These are phyloP conservation scores for Acanthosepion pharaonis DNA, from an alignment of 2,888 invertebrate species.

Conservation along the genomic window DNA sequence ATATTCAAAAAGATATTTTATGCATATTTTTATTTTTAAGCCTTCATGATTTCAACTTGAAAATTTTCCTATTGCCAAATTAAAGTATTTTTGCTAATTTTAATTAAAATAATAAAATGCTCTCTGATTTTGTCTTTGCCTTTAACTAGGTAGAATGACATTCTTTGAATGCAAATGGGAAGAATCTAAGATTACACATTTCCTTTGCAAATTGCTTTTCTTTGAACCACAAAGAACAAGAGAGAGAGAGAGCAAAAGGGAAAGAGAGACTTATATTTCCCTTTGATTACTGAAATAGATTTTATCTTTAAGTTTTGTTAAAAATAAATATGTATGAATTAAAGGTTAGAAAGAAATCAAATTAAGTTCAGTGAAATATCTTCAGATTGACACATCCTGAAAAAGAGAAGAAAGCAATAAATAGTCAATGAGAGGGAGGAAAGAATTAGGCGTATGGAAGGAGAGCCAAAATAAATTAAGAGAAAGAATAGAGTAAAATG, in stretches of 20 bases:
- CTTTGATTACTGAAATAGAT: not conserved
- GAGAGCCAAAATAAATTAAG: not conserved
- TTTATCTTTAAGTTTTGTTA: not conserved
- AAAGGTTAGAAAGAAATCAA: not conserved
- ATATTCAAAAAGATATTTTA: not conserved
- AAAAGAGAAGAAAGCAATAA: not conserved
- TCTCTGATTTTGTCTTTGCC: not conserved
- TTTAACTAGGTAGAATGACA: not conserved
- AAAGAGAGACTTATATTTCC: not conserved
- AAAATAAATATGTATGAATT: not conserved
- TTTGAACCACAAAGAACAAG: not conserved
- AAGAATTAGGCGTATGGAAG: no score
- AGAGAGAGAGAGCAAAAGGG: not conserved
- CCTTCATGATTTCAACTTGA: not conserved
- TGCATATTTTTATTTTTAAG: not conserved
- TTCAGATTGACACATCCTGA: not conserved
- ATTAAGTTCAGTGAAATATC: not conserved
- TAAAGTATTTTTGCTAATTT: not conserved
- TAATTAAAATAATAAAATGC: no score
- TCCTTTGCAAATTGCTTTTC: not conserved
- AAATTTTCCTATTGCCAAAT: not conserved
- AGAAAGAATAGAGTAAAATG: not conserved
- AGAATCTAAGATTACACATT: conserved; percentile 17
- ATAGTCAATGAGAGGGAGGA: not conserved
- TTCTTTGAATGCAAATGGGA: not conserved